These are phyloP conservation scores for Melangyna quadrimaculata DNA, from an alignment of 2,888 invertebrate species.

Conservation along the genomic window DNA sequence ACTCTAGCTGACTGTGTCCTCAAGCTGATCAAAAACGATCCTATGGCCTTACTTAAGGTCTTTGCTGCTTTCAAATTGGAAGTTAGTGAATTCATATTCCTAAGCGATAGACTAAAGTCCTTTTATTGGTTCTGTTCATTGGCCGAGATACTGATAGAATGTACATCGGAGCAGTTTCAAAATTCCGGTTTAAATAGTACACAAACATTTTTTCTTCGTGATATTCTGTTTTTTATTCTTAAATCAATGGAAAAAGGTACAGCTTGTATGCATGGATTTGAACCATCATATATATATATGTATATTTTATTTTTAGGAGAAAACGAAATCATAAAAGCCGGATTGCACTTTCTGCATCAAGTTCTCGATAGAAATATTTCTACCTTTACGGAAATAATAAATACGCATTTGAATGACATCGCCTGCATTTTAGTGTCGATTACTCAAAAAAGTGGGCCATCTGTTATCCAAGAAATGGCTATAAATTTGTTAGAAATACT, in stretches of 20 bases:
- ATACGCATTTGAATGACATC: constrained; percentile 73
- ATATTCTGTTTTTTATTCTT: constrained; percentile 76
- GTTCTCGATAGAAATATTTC: constrained; percentile 70
- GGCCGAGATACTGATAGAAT: constrained; percentile 75
- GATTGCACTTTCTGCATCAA: constrained; percentile 71
- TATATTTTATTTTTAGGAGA: constrained; percentile 60
- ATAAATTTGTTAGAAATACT: constrained; percentile 71
- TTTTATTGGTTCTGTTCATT: constrained; percentile 76
- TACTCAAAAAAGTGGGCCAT: constrained; percentile 40
- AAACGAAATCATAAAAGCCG: constrained; percentile 69
- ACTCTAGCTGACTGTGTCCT: constrained; percentile 6
- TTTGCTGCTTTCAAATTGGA: constrained; percentile 75
- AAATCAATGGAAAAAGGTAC: constrained; percentile 67
- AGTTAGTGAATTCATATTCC: constrained; percentile 73
- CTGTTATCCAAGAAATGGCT: constrained; percentile 68
- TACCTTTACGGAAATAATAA: constrained; percentile 49
- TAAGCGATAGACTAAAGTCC: constrained; percentile 73
- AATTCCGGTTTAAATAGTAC: constrained; percentile 54
- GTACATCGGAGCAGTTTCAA: constrained; percentile 36
- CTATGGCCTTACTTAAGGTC: constrained; percentile 74
- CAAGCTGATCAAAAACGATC: constrained; percentile 69
- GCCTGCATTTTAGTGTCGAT: constrained; percentile 73
- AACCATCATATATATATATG: background rate
- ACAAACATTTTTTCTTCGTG: constrained; percentile 75
- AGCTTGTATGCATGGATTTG: background rate